Base-by-base conservation (phyloP, 2,888 invertebrate genomes). In the Athalia rosae region DNA sequence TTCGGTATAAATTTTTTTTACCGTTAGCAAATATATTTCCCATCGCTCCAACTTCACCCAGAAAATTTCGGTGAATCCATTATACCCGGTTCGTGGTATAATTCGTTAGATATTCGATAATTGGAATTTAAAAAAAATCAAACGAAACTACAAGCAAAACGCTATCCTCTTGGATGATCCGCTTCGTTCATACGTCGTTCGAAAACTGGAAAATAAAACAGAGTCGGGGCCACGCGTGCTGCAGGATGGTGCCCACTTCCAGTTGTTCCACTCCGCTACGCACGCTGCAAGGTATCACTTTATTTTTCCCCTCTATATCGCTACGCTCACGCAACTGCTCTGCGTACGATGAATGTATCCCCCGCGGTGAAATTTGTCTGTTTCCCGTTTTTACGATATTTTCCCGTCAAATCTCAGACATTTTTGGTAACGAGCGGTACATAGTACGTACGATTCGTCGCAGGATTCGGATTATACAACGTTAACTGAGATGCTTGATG, bases 181-280 rank as follows among this genome's bases (percentile, higher is more conserved):
- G 53, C 62, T 76, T 11, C 41, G 62, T 74, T 80, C 79, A 58
- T 82, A 67, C 76, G 79, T 76, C 83, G 85, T 83, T 82, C 83
- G 84, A 85, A 88, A 88, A 88, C 87, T 88, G 87, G 81, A 86
- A 87, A 87, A 85, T 83, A 81, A 83, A 82, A 82, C 81, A 82
- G 80, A 80, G 71, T 56, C 58, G 58, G 58, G 43, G 45, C 58
- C 43, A 71, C 58, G 56, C 71, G 56, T 43, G 45, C 50, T 28
- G 28, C 28, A 28, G 43, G 13, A 43, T 58, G 58, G 71, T 71
- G 71, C 45, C 71, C 71, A 71, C 71, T 71, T 71, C 71, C 71
- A 71, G 28, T 28, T 53, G 71, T 71, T 71, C 71, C 71, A 71
- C 71, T 71, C 71, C 45, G 71, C 53, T 69, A 69, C 41, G 69